Base-by-base conservation (phyloP, 30 jellyfish, hydroid and myxozoan species). In the Mastigias papua region DNA sequence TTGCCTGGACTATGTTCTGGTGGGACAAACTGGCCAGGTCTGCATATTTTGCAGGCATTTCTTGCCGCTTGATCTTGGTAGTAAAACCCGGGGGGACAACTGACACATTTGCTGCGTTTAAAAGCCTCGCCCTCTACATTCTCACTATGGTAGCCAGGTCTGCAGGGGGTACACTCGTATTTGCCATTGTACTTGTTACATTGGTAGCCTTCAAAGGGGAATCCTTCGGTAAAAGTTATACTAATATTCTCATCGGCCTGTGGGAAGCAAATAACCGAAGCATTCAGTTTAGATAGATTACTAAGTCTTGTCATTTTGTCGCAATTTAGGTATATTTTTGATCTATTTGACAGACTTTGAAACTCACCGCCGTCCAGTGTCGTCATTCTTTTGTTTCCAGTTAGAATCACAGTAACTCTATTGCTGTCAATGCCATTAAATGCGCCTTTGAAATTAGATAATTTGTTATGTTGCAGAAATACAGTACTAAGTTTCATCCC, bases 51-150 rank as follows among this genome's bases (percentile, higher is more conserved):
- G 63, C 96, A 87, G 23, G 32, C 33, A 20, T 60, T 54, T 48
- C 35, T 27, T 3, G 86, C 96, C 26, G 76, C 19, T 27, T 78
- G 82, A 48, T 87, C 91, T 70, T 76, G 90, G 48, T 62, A 87
- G 70, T 76, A 87, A 8, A 67, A 48, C 1, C 96, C 96, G 21
- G 90, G 49, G 19, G 96, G 90, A 69, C 96, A 87, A 16, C 28
- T 51, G 10, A 8, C 64, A 78, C 96, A 87, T n/a, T n/a, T n/a
- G 2, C 33, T 1, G 28, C 48, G 64, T 0, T 29, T 71, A 13
- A 54, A 5, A 11, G 32, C 25, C 3, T 32, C 7, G 2, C 30
- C 21, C 9, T 27, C 42, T 0, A 13, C 69, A 35, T 73, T 16
- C 7, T 22, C 34, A 31, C n/a, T 26, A 31, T 46, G 50, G 1